A percentile compares a stretch with the other conserved stretches of the same genome.
These are phyloP conservation scores for Notodonta ziczac DNA, from an alignment of 2,888 invertebrate genomes.

Conservation along the genomic window DNA sequence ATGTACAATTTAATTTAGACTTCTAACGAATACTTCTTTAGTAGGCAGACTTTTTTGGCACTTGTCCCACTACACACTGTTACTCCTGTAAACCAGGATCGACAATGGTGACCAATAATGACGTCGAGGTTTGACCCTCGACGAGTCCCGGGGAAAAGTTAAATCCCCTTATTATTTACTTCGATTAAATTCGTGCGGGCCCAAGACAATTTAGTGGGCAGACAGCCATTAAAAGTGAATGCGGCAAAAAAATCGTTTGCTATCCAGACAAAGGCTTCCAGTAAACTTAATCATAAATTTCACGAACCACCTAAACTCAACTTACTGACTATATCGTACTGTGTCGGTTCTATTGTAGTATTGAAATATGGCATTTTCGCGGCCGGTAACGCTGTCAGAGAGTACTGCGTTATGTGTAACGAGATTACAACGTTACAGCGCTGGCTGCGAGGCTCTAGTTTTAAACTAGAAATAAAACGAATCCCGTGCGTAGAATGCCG, in stretches of 20 bases:
- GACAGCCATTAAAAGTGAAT: too few species aligned
- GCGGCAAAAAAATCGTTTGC: neutral
- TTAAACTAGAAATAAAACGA: constrained; percentile 24
- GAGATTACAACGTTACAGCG: constrained; percentile 16
- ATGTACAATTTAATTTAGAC: too few species aligned
- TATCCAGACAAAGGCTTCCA: neutral
- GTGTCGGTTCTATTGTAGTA: constrained; percentile 15
- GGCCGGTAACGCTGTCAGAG: constrained; percentile 28
- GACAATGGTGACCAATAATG: too few species aligned
- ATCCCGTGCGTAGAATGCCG: constrained; percentile 9
- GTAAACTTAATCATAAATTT: neutral
- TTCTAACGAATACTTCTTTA: too few species aligned
- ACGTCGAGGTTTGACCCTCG: too few species aligned
- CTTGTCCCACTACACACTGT: too few species aligned
- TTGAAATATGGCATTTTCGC: constrained; percentile 46
- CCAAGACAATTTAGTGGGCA: too few species aligned
- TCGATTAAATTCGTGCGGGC: too few species aligned
- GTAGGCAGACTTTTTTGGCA: too few species aligned
- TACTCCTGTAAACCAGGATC: too few species aligned
- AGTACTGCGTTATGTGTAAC: constrained; percentile 30
- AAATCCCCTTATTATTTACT: too few species aligned
- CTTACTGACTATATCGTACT: neutral
- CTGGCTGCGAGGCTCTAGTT: constrained; percentile 25
- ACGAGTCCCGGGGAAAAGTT: too few species aligned
- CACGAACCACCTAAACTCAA: neutral